Evolutionary conservation across 1,140 invertebrate genomes (phyloP).

Genomic region (Theocolax elegans): DNA sequence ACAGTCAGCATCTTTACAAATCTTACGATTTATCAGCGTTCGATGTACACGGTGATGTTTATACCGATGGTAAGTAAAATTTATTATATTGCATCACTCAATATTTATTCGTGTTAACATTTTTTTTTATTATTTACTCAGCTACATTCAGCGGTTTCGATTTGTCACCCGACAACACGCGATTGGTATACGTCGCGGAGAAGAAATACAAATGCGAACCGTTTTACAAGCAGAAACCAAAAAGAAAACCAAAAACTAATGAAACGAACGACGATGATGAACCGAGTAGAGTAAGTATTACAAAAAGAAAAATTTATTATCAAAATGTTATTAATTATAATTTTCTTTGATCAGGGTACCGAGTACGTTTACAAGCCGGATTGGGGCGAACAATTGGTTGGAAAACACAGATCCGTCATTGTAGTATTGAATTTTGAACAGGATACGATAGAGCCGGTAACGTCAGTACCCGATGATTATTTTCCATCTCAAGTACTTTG

Average conservation of each 20-base stretch:
- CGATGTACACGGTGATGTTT: slow-evolving; percentile 81
- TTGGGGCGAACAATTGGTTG: slow-evolving; percentile 88
- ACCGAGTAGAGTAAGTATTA: slow-evolving; percentile 42
- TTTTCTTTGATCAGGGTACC: slow-evolving; percentile 71
- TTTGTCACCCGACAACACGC: slow-evolving; percentile 77
- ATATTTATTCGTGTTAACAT: background rate
- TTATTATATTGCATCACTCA: no score
- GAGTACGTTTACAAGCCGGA: slow-evolving; percentile 81
- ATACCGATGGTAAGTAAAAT: slow-evolving; percentile 72
- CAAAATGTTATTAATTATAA: no score
- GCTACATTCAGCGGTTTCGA: slow-evolving; percentile 78
- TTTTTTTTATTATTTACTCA: slow-evolving; percentile 56
- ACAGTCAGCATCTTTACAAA: slow-evolving; percentile 68
- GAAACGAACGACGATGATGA: slow-evolving; percentile 58
- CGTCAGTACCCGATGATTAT: slow-evolving; percentile 73
- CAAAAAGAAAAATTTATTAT: no score
- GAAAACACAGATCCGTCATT: slow-evolving; percentile 77
- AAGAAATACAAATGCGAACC: slow-evolving; percentile 54
- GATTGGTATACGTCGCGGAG: slow-evolving; percentile 85
- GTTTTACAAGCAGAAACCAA: slow-evolving; percentile 46
- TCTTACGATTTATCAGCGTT: slow-evolving; percentile 75
- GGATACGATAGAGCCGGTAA: slow-evolving; percentile 70
- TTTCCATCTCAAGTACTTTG: slow-evolving; percentile 81
- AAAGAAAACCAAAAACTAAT: slow-evolving; percentile 42
- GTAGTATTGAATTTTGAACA: slow-evolving; percentile 76